These are phyloP conservation scores for Colletes collaris DNA, from an alignment of 2,888 invertebrate species.

Conservation along the genomic window DNA sequence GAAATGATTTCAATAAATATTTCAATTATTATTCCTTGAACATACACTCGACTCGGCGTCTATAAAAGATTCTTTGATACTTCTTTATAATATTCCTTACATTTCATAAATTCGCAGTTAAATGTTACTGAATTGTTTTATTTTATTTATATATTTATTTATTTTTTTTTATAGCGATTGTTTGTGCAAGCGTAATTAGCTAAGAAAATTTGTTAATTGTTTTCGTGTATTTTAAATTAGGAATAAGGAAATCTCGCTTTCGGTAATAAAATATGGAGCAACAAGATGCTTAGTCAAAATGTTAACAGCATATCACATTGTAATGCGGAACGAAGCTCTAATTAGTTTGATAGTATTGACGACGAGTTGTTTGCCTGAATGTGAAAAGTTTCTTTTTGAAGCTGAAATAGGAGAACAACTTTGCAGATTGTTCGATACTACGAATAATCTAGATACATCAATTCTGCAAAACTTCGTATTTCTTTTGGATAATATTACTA, in stretches of 20 bases:
- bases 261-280: constrained; percentile 86
- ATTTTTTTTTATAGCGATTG: not conserved
- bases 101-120: no score
- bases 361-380: constrained; percentile 77
- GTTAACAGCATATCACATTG: constrained; percentile 91
- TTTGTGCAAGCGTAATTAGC: not conserved
- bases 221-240: constrained; percentile 62
- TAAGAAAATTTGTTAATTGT: not conserved
- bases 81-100: no score
- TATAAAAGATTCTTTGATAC: no score
- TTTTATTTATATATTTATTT: no score
- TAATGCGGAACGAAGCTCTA: constrained; percentile 95
- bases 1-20: constrained; percentile 10
- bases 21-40: no score
- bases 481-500: constrained; percentile 83
- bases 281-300: constrained; percentile 91
- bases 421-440: constrained; percentile 83
- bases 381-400: constrained; percentile 80
- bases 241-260: constrained; percentile 82
- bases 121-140: no score
- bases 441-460: constrained; percentile 84
- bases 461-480: constrained; percentile 84
- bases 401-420: constrained; percentile 85
- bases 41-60: no score
- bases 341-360: constrained; percentile 88